Evolutionary conservation across 2,888 invertebrate species (phyloP).

Genomic region (Agrochola lota): DNA sequence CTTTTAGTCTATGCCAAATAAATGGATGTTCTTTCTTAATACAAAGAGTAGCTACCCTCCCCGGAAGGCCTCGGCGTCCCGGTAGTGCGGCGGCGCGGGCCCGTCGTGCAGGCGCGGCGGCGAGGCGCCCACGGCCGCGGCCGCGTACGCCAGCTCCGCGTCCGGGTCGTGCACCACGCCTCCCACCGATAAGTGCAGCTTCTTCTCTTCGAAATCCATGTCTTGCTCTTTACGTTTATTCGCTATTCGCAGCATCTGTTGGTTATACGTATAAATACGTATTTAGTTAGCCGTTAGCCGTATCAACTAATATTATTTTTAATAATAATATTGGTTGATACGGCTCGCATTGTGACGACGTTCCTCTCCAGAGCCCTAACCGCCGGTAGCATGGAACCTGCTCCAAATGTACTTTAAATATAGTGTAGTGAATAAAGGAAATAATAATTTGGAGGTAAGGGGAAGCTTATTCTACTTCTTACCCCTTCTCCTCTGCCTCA

Average conservation of each 20-base stretch:
- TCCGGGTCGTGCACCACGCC: slow-evolving; percentile 88
- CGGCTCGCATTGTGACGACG: too few relatives aligned
- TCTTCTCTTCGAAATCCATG: slow-evolving; percentile 98
- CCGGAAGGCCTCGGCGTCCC: slow-evolving; percentile 79
- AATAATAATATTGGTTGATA: too few relatives aligned
- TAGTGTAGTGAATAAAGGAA: too few relatives aligned
- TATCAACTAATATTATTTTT: too few relatives aligned
- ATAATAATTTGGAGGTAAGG: too few relatives aligned
- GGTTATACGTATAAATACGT: not conserved
- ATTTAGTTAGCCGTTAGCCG: too few relatives aligned
- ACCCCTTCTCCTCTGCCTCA: too few relatives aligned
- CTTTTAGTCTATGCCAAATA: not conserved
- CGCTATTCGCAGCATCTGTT: slow-evolving; percentile 93
- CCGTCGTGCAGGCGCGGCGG: slow-evolving; percentile 79
- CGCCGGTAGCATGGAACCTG: too few relatives aligned
- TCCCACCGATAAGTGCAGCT: slow-evolving; percentile 95
- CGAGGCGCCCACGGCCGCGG: slow-evolving; percentile 91
- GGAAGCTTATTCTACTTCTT: too few relatives aligned
- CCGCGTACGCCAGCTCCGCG: slow-evolving; percentile 91
- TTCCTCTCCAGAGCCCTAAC: too few relatives aligned
- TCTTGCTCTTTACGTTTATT: slow-evolving; percentile 98
- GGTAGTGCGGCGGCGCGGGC: slow-evolving; percentile 71
- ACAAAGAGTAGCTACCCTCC: slow-evolving; percentile 48
- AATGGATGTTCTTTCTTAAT: not conserved
- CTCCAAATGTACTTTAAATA: too few relatives aligned